Conservation (phyloP, 2,797 vertebrate species). For the Numenius phaeopus region DNA sequence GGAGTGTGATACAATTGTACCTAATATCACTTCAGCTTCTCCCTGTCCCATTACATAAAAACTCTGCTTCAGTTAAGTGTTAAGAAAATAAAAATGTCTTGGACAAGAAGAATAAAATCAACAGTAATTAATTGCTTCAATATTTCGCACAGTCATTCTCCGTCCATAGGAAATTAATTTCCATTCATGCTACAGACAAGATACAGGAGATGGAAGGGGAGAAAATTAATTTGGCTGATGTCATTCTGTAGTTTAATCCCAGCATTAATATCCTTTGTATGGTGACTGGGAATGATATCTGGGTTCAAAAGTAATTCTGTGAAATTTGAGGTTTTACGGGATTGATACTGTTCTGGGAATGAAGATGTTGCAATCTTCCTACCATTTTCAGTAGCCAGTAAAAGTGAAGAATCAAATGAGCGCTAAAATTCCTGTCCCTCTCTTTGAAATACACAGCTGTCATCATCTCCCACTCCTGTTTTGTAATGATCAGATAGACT, state of each 20-base stretch:
- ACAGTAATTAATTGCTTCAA: conserved; percentile 50
- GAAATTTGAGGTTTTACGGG: not conserved
- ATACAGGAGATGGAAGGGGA: conserved; percentile 7
- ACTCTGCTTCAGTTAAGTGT: not conserved
- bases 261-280: conserved; percentile 33
- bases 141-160: not conserved
- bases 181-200: conserved; percentile 36
- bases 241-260: conserved; percentile 40
- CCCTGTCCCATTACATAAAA: not conserved
- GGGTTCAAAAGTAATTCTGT: conserved; percentile 28
- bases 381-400: not conserved
- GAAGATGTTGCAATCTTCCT: not conserved
- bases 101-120: conserved; percentile 35
- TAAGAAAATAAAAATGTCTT: conserved; percentile 41
- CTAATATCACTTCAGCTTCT: not conserved
- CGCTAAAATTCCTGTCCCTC: not conserved
- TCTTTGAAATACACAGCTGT: conserved; percentile 7
- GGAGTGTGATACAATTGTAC: not conserved
- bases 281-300: conserved; percentile 24
- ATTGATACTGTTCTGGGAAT: conserved; percentile 5
- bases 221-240: conserved; percentile 67
- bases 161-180: conserved; percentile 69
- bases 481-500: conserved; percentile 19
- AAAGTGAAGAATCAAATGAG: not conserved
- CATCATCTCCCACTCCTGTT: not conserved